These are phyloP conservation scores for Tylochromis polylepis DNA, from an alignment of 2,113 vertebrate species.

Conservation along the genomic window DNA sequence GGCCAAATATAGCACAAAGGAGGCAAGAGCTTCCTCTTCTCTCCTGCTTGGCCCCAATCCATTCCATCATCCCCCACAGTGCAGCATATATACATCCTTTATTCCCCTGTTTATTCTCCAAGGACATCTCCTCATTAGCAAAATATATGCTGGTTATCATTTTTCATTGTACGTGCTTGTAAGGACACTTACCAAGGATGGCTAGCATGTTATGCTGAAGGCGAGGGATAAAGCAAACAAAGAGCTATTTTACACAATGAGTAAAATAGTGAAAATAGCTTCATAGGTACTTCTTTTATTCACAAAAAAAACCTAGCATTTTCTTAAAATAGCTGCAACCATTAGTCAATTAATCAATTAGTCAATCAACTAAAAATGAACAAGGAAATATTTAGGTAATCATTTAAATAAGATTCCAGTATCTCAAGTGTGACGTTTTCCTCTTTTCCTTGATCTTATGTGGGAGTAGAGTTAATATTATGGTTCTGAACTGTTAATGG, in stretches of 20 bases:
- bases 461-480: not conserved
- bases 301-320: not conserved
- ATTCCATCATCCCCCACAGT: slow-evolving; percentile 67
- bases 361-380: not conserved
- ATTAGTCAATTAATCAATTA: not conserved
- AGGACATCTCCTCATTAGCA: slow-evolving; percentile 63
- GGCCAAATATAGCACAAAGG: slow-evolving; percentile 72
- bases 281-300: not conserved
- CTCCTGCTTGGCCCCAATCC: slow-evolving; percentile 65
- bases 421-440: not conserved
- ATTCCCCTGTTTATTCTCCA: slow-evolving; percentile 52
- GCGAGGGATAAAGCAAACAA: not conserved
- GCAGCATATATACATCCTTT: slow-evolving; percentile 60
- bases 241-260: not conserved
- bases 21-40: slow-evolving; percentile 65
- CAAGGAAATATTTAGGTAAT: not conserved
- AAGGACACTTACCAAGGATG: slow-evolving; percentile 22
- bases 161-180: slow-evolving; percentile 47
- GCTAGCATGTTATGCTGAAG: not conserved
- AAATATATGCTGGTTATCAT: slow-evolving; percentile 54
- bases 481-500: not conserved
- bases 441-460: not conserved
- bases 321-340: not conserved
- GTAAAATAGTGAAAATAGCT: not conserved
- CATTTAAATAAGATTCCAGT: not conserved